Conservation (phyloP, 1,140 invertebrate species). For the Drosophila suzukii region DNA sequence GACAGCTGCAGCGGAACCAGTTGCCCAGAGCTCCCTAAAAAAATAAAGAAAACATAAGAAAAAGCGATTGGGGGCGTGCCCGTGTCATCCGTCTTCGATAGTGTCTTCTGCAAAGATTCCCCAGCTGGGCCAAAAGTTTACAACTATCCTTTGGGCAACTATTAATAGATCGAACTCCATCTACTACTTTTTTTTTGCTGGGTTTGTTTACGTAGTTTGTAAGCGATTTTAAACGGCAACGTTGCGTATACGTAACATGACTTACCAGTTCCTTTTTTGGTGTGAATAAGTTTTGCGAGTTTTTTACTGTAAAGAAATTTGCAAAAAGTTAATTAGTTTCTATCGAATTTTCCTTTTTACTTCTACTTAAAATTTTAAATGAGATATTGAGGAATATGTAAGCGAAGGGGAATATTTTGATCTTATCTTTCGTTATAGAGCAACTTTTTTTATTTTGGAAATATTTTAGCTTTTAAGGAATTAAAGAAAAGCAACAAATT, state of each 20-base stretch:
- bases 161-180: slow-evolving; percentile 36
- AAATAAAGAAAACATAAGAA: slow-evolving; percentile 6
- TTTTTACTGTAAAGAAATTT: slow-evolving; percentile 4
- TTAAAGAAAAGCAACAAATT: too few relatives aligned
- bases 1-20: slow-evolving; percentile 24
- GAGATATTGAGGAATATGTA: not conserved
- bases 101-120: slow-evolving; percentile 40
- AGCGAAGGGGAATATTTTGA: not conserved
- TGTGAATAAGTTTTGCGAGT: not conserved
- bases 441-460: too few relatives aligned
- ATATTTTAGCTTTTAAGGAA: too few relatives aligned
- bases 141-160: slow-evolving; percentile 40
- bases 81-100: slow-evolving; percentile 42
- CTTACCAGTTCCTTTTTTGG: slow-evolving; percentile 26
- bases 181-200: not conserved
- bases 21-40: slow-evolving; percentile 4
- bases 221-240: slow-evolving; percentile 15
- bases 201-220: slow-evolving; percentile 33
- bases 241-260: slow-evolving; percentile 24
- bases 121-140: slow-evolving; percentile 38
- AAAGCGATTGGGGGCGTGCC: slow-evolving; percentile 20
- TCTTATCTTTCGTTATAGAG: not conserved
- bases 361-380: not conserved
- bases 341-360: not conserved
- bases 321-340: not conserved